These are phyloP conservation scores for Athene noctua DNA, from an alignment of 2,113 vertebrate genomes.

Conservation along the genomic window DNA sequence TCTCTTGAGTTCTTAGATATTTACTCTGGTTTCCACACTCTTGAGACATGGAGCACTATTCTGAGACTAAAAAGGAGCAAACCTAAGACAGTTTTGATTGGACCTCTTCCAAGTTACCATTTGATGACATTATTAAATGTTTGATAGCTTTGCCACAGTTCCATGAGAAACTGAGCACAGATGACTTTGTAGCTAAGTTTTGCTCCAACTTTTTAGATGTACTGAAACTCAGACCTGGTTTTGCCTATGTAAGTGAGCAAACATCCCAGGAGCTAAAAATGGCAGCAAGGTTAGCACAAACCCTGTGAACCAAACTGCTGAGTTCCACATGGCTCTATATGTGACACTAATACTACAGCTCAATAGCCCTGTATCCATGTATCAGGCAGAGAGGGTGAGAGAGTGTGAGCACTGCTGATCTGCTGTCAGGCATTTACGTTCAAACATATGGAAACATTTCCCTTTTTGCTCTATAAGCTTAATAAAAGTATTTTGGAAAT, in stretches of 20 bases:
- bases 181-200: neutral
- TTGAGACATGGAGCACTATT: neutral
- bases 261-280: neutral
- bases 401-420: accelerated
- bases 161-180: neutral
- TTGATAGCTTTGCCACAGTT: neutral
- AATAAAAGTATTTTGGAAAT: neutral
- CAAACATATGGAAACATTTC: neutral
- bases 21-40: neutral
- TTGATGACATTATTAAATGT: neutral
- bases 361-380: neutral
- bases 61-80: neutral
- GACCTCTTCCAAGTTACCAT: neutral
- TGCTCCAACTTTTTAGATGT: neutral
- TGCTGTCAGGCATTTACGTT: neutral
- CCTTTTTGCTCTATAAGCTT: neutral
- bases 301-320: neutral
- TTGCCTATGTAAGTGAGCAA: neutral
- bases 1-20: neutral
- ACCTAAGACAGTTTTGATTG: neutral
- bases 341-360: neutral
- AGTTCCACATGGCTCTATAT: neutral
- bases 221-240: neutral
- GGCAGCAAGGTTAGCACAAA: neutral
- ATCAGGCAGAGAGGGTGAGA: neutral